phyloP scores from a whole-genome alignment of 2,113 vertebrate species.

The Eudyptes chrysolophus region DNA sequence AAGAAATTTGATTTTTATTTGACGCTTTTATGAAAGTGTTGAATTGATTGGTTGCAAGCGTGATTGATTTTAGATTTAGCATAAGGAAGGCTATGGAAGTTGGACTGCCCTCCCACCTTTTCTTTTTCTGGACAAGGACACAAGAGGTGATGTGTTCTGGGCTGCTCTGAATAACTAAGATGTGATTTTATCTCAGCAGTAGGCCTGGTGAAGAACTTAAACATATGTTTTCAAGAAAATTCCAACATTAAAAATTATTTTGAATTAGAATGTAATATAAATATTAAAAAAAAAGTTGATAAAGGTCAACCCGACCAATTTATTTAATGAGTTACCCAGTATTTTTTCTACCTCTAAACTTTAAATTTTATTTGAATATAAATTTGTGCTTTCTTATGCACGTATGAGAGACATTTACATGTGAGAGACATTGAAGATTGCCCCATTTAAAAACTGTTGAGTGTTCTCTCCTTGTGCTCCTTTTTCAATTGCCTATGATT shows the following conservation, averaged over 20 bases:
- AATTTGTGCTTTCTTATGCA: background rate
- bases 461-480: background rate
- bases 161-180: background rate
- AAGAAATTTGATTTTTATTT: conserved; percentile 18
- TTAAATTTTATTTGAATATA: background rate
- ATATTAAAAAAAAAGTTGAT: background rate
- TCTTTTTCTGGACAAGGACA: background rate
- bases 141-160: background rate
- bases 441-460: background rate
- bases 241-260: background rate
- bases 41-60: background rate
- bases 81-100: background rate
- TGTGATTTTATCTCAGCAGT: background rate
- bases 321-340: background rate
- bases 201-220: background rate
- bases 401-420: background rate
- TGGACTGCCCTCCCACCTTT: background rate
- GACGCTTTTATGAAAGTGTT: background rate
- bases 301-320: background rate
- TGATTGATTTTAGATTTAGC: background rate
- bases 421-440: background rate
- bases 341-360: background rate
- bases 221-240: background rate
- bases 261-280: background rate
- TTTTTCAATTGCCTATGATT: background rate